Evolutionary conservation across 2,113 vertebrate genomes (phyloP), one percentile per base, ranked within the genome.

Genomic region (Leptobrachium ailaonicum): DNA sequence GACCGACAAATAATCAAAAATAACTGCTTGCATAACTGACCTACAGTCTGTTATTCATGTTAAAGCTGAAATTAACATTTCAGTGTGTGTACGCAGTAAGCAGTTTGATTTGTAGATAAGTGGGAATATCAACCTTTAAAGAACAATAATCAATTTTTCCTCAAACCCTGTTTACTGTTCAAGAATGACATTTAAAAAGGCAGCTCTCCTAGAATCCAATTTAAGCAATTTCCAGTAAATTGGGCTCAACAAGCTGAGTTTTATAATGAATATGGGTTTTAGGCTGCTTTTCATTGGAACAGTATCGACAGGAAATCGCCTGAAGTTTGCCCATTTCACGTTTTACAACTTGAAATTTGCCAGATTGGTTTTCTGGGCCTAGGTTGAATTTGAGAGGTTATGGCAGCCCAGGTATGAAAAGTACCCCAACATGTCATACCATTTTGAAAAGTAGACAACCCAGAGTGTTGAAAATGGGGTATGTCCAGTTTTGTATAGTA

Each of bases 161-260:
- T 83, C 77, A 80, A 6, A 32, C 79, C 79, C 64, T 82, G 82
- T 84, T 86, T 88, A 84, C 81, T 75, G 58, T 82, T 85, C 74
- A 69, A 63, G 58, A 75, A 75, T 63, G n/a, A 11, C 58, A 75
- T 75, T 47, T 75, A 66, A 66, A 13, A 64, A 32, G 20, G 73
- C 40, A 75, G 32, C 44, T 75, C 20, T 11, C 73, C 50, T 66
- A 54, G 45, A 9, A 54, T 76, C 56, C 40, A 67, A 76, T 76
- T 76, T 68, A 42, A 56, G 45, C 64, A 76, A 76, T 76, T 76
- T 76, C 40, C 75, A 66, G 63, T 4, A 54, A 76, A 76, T 68
- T 76, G 3, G 67, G 32, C 47, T 76, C 50, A 67, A 43, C 75
- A 72, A 41, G 32, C 47, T 67, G 7, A 67, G 9, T n/a, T 32